Conservation (phyloP, 2,113 vertebrate species). For the Cryptomyrus ogoouensis region DNA sequence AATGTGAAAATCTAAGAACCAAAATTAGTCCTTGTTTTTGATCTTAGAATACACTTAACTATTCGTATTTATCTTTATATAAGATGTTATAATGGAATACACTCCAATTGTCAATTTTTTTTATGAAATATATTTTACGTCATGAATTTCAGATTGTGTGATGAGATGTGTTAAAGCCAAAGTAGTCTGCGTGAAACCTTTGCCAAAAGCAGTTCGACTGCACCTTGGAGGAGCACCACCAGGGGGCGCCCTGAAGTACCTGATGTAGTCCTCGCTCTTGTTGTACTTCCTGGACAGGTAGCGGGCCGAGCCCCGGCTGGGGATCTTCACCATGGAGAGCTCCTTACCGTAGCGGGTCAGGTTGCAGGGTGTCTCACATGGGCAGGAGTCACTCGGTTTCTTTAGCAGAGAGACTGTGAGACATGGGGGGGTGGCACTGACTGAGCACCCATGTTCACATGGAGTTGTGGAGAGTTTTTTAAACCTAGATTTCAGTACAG, state of each 20-base stretch:
- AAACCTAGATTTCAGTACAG: neutral
- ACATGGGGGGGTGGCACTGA: neutral
- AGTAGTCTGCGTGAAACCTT: neutral
- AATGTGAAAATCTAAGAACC: neutral
- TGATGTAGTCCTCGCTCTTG: slow-evolving; percentile 89
- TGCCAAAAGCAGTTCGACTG: neutral
- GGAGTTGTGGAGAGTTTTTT: neutral
- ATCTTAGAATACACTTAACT: neutral
- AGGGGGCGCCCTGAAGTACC: slow-evolving; percentile 51
- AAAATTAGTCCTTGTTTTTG: neutral
- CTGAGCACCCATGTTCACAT: neutral
- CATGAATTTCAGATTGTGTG: neutral
- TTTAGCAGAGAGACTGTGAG: slow-evolving; percentile 64
- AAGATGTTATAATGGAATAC: neutral
- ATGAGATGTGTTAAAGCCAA: neutral
- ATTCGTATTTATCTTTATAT: neutral
- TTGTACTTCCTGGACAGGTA: slow-evolving; percentile 93
- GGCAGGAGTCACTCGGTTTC: slow-evolving; percentile 76
- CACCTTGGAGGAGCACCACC: neutral
- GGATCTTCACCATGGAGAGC: slow-evolving; percentile 97
- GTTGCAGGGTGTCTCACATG: slow-evolving; percentile 89
- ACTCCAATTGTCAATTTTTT: neutral
- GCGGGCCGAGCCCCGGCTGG: slow-evolving; percentile 86
- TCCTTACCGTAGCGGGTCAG: slow-evolving; percentile 93
- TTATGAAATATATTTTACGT: neutral